Conservation (phyloP, 2,113 vertebrate genomes). For the Artemisiospiza belli region DNA sequence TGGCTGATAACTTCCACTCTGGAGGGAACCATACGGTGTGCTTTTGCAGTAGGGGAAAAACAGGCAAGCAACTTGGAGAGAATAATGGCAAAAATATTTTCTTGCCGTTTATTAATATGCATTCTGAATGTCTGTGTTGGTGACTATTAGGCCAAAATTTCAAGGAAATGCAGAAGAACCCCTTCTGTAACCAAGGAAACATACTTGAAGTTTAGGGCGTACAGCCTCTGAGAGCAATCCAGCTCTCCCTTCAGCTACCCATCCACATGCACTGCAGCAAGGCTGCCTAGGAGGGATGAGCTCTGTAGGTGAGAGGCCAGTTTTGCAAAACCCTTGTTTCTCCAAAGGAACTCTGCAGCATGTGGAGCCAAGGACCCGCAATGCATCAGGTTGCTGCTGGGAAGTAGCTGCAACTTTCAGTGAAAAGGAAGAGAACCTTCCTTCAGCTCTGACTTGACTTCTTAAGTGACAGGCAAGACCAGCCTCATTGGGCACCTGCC, state of each 20-base stretch:
- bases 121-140: not conserved
- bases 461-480: not conserved
- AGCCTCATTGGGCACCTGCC: fast-evolving
- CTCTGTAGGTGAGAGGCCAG: not conserved
- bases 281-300: not conserved
- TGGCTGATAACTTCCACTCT: not conserved
- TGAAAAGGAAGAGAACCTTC: not conserved
- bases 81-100: not conserved
- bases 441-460: not conserved
- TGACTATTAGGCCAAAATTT: not conserved
- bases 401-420: not conserved
- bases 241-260: not conserved
- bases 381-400: not conserved
- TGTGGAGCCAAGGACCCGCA: fast-evolving
- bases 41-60: not conserved
- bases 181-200: not conserved
- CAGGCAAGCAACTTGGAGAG: not conserved
- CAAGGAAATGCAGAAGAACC: not conserved
- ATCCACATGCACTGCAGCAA: not conserved
- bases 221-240: not conserved
- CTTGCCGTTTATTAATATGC: not conserved
- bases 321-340: not conserved
- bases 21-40: fast-evolving
- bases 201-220: not conserved
- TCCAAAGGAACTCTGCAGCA: not conserved